Evolutionary conservation across 1,140 invertebrate species (phyloP), one percentile per base, ranked within the genome.

Genomic region (Diprion similis): DNA sequence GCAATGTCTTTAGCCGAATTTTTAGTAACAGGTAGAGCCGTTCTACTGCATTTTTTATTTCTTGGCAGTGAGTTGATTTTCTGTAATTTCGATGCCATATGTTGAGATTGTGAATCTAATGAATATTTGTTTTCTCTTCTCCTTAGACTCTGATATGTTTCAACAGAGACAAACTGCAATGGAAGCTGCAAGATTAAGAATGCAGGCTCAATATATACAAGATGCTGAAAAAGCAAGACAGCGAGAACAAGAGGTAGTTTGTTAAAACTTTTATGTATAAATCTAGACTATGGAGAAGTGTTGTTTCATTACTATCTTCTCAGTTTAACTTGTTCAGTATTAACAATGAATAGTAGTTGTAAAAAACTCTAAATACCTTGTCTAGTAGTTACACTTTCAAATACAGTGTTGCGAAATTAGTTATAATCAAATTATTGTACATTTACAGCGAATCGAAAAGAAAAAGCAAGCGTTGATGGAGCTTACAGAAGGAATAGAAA

Each of bases 201-300:
- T 89, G 80, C 88, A 89, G 77, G 82, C 87, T 78, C 81, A 85
- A 46, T 89, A 88, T 71, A 73, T 82, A 45, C 73, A 76, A 73
- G 78, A 79, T 75, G 73, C 80, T 67, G 79, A 79, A 66, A 71
- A 79, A 64, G 79, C 81, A 64, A 66, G 82, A 69, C 8, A 80
- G 73, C 84, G 85, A 73, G 79, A 82, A 47, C 74, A 84, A 83
- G 82, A 86, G 78, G 87, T 88, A 75, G 68, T 72, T 15, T 37
- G n/a, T 71, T n/a, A 11, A 37, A 45, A 3, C 24, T 18, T 65
- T 6, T 37, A 37, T 37, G 24, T 1, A 37, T 37, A 37, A 37
- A 37, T 15, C 1, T 66, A 65, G 9, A 17, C 17, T 59, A 51
- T 37, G 46, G 46, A 13, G 1, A 9, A 76, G 65, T 66, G 37